Evolutionary conservation across 2,113 vertebrate species (phyloP).

Genomic region (Carettochelys insculpta): DNA sequence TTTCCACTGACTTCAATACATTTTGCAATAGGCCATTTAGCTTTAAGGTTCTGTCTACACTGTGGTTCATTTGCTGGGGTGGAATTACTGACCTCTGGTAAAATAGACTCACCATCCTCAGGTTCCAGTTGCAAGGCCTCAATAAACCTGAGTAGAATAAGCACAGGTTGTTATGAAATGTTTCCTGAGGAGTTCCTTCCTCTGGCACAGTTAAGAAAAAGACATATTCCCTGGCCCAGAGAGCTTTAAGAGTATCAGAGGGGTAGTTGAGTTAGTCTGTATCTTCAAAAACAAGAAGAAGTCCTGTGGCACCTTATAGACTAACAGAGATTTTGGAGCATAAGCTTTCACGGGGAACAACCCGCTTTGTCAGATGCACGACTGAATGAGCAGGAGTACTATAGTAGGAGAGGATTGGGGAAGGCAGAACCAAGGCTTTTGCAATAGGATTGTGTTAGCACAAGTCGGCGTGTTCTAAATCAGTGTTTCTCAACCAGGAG

Average conservation of each 20-base stretch:
- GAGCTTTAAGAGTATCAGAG: neutral
- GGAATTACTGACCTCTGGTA: fast-evolving
- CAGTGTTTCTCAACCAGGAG: too few relatives aligned
- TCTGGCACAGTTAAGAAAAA: neutral
- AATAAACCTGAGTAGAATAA: fast-evolving
- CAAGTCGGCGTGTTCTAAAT: fast-evolving
- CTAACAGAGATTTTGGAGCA: too few relatives aligned
- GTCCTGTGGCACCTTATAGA: too few relatives aligned
- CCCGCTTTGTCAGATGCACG: too few relatives aligned
- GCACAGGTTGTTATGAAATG: neutral
- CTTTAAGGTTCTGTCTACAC: too few relatives aligned
- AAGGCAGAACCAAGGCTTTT: neutral
- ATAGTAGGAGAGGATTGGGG: neutral
- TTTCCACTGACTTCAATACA: neutral
- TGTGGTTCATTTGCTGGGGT: neutral
- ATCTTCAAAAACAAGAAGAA: too few relatives aligned
- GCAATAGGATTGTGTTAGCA: neutral
- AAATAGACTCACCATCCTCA: neutral
- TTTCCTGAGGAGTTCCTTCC: neutral
- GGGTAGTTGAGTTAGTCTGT: too few relatives aligned
- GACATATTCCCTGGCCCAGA: neutral
- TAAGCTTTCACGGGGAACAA: too few relatives aligned
- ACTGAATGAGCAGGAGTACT: neutral
- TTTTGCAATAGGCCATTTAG: neutral
- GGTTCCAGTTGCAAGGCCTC: neutral